phyloP scores from a whole-genome alignment of 2,797 vertebrate genomes.

The Paramormyrops hopkinsi region DNA sequence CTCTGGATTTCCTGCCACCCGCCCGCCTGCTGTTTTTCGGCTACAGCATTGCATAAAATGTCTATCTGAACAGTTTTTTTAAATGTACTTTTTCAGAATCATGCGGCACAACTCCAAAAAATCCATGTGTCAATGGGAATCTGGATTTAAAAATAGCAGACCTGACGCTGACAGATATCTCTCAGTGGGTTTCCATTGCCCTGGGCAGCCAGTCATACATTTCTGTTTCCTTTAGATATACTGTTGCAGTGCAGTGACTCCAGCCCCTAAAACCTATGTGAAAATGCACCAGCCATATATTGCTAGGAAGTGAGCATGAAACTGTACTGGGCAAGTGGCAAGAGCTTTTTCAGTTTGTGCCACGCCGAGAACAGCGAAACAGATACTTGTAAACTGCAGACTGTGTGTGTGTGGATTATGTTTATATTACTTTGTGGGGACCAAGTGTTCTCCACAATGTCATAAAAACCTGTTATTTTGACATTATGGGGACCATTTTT shows the following conservation, averaged over 20 bases:
- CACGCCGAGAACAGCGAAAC: not conserved
- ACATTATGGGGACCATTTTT: not conserved
- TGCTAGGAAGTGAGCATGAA: not conserved
- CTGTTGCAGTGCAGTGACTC: not conserved
- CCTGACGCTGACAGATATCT: not conserved
- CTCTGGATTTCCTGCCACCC: not conserved
- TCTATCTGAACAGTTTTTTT: not conserved
- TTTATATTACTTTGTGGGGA: not conserved
- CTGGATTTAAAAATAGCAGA: not conserved
- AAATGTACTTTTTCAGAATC: not conserved
- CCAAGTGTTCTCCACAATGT: not conserved
- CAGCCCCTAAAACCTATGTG: not conserved
- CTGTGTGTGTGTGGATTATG: not conserved
- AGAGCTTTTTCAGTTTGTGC: not conserved
- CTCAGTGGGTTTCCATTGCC: not conserved
- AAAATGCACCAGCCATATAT: not conserved
- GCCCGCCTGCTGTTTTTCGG: not conserved
- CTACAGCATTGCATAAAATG: too few relatives aligned
- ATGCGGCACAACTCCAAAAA: not conserved
- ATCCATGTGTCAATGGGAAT: not conserved
- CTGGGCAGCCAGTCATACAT: not conserved
- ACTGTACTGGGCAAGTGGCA: not conserved
- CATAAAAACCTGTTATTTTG: not conserved
- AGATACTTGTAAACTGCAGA: not conserved
- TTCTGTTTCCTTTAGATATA: not conserved